Evolutionary conservation across 1,140 invertebrate genomes (phyloP).

Genomic region (Neuroterus valhalla): DNA sequence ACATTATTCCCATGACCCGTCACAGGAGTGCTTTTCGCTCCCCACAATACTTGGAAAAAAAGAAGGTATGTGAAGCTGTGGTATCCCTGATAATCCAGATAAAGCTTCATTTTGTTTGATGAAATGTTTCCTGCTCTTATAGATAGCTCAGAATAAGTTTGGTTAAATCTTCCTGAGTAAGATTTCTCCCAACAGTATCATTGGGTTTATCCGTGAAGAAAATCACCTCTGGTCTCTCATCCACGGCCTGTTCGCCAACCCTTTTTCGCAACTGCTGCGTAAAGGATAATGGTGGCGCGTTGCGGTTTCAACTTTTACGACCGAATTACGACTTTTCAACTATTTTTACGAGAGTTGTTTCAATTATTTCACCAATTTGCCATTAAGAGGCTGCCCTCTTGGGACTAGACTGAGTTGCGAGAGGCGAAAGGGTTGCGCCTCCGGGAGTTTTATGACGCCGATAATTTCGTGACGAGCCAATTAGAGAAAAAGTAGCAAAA

Average conservation of each 20-base stretch:
- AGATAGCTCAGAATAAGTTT: no score
- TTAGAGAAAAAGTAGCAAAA: slow-evolving; percentile 52
- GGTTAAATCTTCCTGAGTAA: neutral
- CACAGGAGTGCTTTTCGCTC: no score
- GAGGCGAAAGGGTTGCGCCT: slow-evolving; percentile 50
- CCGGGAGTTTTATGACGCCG: slow-evolving; percentile 62
- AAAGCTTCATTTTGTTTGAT: no score
- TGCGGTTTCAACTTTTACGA: slow-evolving; percentile 70
- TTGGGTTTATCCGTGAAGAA: slow-evolving; percentile 15
- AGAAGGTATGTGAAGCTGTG: no score
- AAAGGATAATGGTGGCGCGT: slow-evolving; percentile 63
- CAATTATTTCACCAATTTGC: slow-evolving; percentile 74
- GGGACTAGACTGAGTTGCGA: slow-evolving; percentile 42
- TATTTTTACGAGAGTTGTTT: slow-evolving; percentile 74
- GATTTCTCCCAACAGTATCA: neutral
- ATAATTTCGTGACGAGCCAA: slow-evolving; percentile 67
- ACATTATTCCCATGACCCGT: no score
- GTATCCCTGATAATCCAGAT: no score
- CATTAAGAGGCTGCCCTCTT: slow-evolving; percentile 64
- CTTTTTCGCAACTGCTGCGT: slow-evolving; percentile 48
- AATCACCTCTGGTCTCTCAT: slow-evolving; percentile 18
- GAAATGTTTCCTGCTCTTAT: no score
- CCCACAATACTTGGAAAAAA: no score
- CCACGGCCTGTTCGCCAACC: slow-evolving; percentile 32
- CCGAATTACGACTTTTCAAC: slow-evolving; percentile 71